Evolutionary conservation across 1,140 invertebrate genomes (phyloP).

Genomic region (Adelges cooleyi): DNA sequence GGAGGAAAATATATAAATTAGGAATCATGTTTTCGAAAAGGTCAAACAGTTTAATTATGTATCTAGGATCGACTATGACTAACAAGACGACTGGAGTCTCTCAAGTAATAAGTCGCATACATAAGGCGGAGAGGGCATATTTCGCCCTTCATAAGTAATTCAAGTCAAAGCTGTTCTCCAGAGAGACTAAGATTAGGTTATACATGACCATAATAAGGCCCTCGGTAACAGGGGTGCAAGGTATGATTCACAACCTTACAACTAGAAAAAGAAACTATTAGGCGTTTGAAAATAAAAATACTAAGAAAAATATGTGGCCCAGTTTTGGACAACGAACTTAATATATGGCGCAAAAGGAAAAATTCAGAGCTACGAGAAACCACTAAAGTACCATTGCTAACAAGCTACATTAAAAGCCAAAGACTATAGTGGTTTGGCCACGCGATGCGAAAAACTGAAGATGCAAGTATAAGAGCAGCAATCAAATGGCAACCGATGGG

Average conservation of each 20-base stretch:
- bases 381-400: neutral
- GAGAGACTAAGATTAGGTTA: neutral
- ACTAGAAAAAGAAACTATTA: neutral
- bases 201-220: conserved; percentile 4
- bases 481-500: neutral
- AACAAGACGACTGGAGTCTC: neutral
- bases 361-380: neutral
- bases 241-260: neutral
- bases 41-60: neutral
- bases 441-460: neutral
- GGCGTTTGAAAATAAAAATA: conserved; percentile 1
- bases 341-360: neutral
- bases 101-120: too few relatives aligned
- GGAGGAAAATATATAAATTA: conserved; percentile 1
- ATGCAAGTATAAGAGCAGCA: neutral
- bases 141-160: conserved; percentile 2
- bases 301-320: conserved; percentile 1
- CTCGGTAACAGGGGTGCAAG: neutral
- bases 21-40: neutral
- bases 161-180: neutral
- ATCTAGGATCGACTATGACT: neutral
- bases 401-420: conserved; percentile 7
- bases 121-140: neutral
- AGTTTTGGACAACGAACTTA: neutral
- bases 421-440: conserved; percentile 23